A percentile compares a stretch with the other conserved stretches of the same genome.
These are phyloP conservation scores for Siniperca chuatsi DNA, from an alignment of 2,113 vertebrate species.

Conservation along the genomic window DNA sequence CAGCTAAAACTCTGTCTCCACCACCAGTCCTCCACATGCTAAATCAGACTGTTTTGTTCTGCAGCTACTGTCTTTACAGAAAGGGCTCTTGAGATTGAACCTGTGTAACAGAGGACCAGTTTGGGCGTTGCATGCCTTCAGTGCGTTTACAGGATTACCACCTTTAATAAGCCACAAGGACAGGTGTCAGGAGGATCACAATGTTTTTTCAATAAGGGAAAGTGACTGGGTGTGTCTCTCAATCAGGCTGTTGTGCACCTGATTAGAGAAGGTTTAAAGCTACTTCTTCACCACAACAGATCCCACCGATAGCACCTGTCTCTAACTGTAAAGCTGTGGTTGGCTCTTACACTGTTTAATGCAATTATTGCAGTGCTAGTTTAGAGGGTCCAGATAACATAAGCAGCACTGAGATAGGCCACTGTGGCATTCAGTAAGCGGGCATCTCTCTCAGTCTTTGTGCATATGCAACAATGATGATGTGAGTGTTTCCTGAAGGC, in stretches of 20 bases:
- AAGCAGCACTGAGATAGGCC: slow-evolving; percentile 30
- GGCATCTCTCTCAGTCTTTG: slow-evolving; percentile 35
- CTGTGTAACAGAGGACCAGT: slow-evolving; percentile 24
- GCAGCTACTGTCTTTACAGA: slow-evolving; percentile 36
- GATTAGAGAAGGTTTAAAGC: slow-evolving; percentile 54
- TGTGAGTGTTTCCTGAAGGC: slow-evolving; percentile 65
- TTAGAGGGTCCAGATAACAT: slow-evolving; percentile 21
- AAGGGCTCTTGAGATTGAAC: slow-evolving; percentile 29
- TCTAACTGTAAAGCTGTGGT: slow-evolving; percentile 19
- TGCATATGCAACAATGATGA: slow-evolving; percentile 46
- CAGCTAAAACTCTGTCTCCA: slow-evolving; percentile 32
- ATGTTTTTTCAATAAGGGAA: slow-evolving; percentile 1
- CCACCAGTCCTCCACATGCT: slow-evolving; percentile 7
- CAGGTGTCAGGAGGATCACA: slow-evolving; percentile 12
- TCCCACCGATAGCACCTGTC: neutral
- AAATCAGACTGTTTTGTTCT: slow-evolving; percentile 37
- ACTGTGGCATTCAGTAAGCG: slow-evolving; percentile 12
- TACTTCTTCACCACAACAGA: neutral
- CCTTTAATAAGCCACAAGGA: slow-evolving; percentile 10
- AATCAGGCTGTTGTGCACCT: slow-evolving; percentile 39
- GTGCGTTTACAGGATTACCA: neutral
- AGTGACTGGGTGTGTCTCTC: slow-evolving; percentile 25
- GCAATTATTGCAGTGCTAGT: neutral
- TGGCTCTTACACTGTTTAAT: slow-evolving; percentile 1
- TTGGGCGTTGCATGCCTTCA: neutral